Percentiles rank a stretch among this genome's conserved stretches.
Evolutionary conservation across 2,113 vertebrate genomes (phyloP).

Genomic region (Vireo altiloquus): DNA sequence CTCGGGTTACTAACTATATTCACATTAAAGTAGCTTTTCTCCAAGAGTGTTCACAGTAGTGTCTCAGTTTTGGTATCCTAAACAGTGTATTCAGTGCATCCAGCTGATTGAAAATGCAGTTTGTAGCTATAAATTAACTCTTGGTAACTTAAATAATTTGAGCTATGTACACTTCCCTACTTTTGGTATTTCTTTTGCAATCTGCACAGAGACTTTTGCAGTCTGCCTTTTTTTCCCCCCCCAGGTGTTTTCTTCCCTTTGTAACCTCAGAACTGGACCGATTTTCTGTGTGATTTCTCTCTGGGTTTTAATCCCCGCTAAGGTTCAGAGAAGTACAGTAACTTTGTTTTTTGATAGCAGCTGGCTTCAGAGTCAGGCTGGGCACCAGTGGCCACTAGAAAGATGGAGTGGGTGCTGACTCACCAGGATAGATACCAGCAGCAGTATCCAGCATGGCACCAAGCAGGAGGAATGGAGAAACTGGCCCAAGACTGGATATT

Average conservation of each 20-base stretch:
- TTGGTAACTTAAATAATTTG: neutral
- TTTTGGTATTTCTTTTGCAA: neutral
- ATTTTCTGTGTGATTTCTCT: neutral
- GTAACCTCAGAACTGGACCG: neutral
- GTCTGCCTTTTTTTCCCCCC: too few relatives aligned
- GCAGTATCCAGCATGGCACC: neutral
- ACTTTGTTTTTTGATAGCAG: neutral
- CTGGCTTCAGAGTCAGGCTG: neutral
- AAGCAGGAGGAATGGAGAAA: neutral
- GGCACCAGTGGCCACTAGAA: neutral
- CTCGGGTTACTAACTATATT: neutral
- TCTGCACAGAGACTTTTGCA: neutral
- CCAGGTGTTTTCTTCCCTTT: neutral
- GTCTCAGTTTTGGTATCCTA: neutral
- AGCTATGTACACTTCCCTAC: neutral
- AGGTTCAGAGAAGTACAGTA: neutral
- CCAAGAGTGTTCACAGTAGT: neutral
- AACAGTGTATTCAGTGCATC: neutral
- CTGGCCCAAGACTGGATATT: neutral
- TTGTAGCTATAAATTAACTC: neutral
- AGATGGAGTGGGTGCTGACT: neutral
- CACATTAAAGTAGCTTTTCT: neutral
- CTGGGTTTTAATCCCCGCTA: neutral
- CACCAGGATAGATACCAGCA: fast-evolving
- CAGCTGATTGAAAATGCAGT: neutral